These are phyloP conservation scores for Hypena proboscidalis DNA, from an alignment of 2,888 invertebrate species.

Conservation along the genomic window DNA sequence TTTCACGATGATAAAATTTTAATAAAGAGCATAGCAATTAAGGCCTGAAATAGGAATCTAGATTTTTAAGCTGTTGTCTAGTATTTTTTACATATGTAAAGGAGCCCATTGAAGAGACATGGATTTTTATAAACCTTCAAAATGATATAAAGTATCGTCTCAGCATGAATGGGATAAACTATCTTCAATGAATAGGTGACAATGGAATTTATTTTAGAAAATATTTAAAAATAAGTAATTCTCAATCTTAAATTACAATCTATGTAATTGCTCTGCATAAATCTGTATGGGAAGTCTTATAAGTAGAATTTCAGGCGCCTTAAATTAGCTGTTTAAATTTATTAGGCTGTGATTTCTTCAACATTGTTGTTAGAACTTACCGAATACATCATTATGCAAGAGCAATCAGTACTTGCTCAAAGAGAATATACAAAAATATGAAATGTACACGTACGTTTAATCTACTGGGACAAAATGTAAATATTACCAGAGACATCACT, in stretches of 20 bases:
- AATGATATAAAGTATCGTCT: slow-evolving; percentile 9
- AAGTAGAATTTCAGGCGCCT: neutral
- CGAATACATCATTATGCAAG: slow-evolving; percentile 16
- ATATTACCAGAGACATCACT: slow-evolving; percentile 6
- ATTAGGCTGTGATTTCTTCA: neutral
- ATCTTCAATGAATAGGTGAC: slow-evolving; percentile 32
- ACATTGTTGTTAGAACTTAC: neutral
- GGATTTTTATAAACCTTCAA: neutral
- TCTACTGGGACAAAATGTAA: slow-evolving; percentile 34
- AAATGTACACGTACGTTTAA: slow-evolving; percentile 31
- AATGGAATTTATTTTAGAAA: slow-evolving; percentile 31
- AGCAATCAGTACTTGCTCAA: slow-evolving; percentile 13
- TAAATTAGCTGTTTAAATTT: neutral
- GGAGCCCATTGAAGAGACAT: no score
- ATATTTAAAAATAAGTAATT: slow-evolving; percentile 31
- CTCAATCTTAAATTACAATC: slow-evolving; percentile 31
- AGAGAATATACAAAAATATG: slow-evolving; percentile 41
- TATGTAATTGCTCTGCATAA: slow-evolving; percentile 15
- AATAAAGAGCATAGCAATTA: no score
- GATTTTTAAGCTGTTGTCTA: no score
- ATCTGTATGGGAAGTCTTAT: slow-evolving; percentile 17
- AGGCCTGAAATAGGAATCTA: no score
- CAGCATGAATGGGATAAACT: slow-evolving; percentile 29
- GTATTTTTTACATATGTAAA: no score
- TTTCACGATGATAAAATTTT: no score